These are phyloP conservation scores for Megalurothrips usitatus DNA, from an alignment of 2,888 invertebrate species.

Conservation along the genomic window DNA sequence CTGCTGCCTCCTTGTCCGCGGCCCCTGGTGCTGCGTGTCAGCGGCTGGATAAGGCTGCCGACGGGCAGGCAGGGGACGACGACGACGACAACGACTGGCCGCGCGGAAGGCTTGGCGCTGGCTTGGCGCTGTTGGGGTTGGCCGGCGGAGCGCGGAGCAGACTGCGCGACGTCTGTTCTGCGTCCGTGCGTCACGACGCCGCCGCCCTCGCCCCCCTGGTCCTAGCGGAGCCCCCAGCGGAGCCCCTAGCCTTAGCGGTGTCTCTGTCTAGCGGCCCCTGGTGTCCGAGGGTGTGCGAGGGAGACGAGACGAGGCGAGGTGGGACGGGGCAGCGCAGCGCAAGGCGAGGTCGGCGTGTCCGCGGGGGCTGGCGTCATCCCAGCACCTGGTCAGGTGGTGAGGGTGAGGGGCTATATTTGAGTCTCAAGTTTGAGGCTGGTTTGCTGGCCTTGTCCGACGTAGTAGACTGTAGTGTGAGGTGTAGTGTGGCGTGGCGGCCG, in stretches of 20 bases:
- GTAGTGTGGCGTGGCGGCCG: neutral
- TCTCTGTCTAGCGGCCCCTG: neutral
- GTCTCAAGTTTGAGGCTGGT: slow-evolving; percentile 26
- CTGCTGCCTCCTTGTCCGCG: too few species aligned
- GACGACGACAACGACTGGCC: too few species aligned
- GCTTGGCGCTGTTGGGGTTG: too few species aligned
- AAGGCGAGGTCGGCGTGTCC: neutral
- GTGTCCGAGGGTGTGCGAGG: neutral
- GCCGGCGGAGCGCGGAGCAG: neutral
- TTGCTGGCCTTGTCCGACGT: slow-evolving; percentile 3
- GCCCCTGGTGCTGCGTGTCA: too few species aligned
- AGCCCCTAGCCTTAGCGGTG: neutral
- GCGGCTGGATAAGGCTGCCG: too few species aligned
- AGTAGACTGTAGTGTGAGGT: neutral
- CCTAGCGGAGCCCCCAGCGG: neutral
- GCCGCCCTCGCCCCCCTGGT: neutral
- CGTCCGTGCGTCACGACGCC: neutral
- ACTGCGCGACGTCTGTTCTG: slow-evolving; percentile 15
- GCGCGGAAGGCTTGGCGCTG: too few species aligned
- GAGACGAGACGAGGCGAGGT: neutral
- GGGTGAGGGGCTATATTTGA: slow-evolving; percentile 12
- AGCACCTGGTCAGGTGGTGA: slow-evolving; percentile 23
- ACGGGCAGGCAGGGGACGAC: too few species aligned
- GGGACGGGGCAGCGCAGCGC: neutral
- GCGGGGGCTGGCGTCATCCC: neutral